These are phyloP conservation scores for Rhynchomys soricoides DNA, from an alignment of 2,113 vertebrate genomes.

Conservation along the genomic window DNA sequence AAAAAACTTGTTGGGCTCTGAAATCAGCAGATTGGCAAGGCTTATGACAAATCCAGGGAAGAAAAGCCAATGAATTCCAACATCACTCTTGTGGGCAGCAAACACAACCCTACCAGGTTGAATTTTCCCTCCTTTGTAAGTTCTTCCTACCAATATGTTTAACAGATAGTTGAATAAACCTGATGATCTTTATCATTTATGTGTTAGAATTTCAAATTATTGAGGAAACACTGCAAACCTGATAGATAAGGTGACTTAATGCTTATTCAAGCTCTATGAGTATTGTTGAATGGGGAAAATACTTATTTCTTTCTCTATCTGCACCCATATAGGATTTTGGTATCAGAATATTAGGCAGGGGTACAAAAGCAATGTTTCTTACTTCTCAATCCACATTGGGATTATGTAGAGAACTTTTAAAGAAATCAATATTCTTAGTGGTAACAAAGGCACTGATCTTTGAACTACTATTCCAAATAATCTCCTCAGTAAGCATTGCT, in stretches of 20 bases:
- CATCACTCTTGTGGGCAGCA: neutral
- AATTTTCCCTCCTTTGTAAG: constrained; percentile 29
- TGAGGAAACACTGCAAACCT: neutral
- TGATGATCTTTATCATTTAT: neutral
- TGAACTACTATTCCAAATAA: neutral
- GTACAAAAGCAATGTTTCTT: neutral
- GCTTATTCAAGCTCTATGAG: neutral
- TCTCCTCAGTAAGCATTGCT: neutral
- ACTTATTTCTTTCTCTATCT: neutral
- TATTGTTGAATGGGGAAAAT: neutral
- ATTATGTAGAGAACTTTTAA: neutral
- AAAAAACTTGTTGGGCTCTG: constrained; percentile 17
- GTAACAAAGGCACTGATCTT: neutral
- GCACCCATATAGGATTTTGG: neutral
- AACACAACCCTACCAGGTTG: constrained; percentile 36
- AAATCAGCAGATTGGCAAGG: constrained; percentile 63
- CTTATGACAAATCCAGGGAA: constrained; percentile 38
- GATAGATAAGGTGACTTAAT: constrained; percentile 2
- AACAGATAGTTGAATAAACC: constrained; percentile 25
- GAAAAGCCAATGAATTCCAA: constrained; percentile 60
- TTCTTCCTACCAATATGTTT: constrained; percentile 30
- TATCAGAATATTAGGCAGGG: neutral
- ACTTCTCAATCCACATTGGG: neutral
- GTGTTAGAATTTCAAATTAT: constrained; percentile 58
- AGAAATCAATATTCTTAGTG: neutral